These are phyloP conservation scores for Coranthus polyacanthus DNA, from an alignment of 2,797 vertebrate genomes.

Conservation along the genomic window DNA sequence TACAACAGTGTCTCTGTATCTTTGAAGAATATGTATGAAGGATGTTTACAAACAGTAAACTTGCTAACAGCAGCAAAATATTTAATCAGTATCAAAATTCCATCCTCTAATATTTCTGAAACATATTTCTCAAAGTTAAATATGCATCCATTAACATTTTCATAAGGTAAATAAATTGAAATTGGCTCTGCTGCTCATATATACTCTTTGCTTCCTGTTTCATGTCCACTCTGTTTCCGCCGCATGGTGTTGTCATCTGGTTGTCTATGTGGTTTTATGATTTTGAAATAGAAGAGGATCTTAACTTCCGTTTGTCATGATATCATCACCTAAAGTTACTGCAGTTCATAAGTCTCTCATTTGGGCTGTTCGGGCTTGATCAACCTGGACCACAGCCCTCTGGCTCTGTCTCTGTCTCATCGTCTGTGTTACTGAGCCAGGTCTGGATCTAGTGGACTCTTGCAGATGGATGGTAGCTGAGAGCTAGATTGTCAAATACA, in stretches of 20 bases:
- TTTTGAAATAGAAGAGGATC: conserved; percentile 27
- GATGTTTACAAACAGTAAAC: not conserved
- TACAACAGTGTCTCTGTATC: not conserved
- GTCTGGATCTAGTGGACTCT: not conserved
- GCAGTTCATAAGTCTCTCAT: conserved; percentile 6
- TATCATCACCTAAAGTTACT: not conserved
- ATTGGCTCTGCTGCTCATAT: conserved; percentile 31
- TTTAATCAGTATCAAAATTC: not conserved
- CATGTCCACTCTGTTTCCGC: conserved; percentile 51
- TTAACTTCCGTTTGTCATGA: not conserved
- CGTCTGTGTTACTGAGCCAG: not conserved
- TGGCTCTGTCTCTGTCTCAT: conserved; percentile 21
- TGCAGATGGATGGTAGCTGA: conserved; percentile 1
- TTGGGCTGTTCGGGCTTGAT: conserved; percentile 7
- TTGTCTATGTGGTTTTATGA: conserved; percentile 31
- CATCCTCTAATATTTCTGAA: not conserved
- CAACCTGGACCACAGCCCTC: conserved; percentile 16
- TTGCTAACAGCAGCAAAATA: not conserved
- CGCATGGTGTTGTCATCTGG: conserved; percentile 31
- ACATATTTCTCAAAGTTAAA: not conserved
- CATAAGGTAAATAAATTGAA: conserved; percentile 30
- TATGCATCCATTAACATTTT: not conserved
- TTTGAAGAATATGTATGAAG: not conserved
- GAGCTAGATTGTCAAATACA: conserved; percentile 1
- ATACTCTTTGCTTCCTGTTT: conserved; percentile 43